Percentiles rank a stretch among this genome's conserved stretches.
These are phyloP conservation scores for Drosophila triauraria DNA, from an alignment of 1,140 invertebrate species.

Conservation along the genomic window DNA sequence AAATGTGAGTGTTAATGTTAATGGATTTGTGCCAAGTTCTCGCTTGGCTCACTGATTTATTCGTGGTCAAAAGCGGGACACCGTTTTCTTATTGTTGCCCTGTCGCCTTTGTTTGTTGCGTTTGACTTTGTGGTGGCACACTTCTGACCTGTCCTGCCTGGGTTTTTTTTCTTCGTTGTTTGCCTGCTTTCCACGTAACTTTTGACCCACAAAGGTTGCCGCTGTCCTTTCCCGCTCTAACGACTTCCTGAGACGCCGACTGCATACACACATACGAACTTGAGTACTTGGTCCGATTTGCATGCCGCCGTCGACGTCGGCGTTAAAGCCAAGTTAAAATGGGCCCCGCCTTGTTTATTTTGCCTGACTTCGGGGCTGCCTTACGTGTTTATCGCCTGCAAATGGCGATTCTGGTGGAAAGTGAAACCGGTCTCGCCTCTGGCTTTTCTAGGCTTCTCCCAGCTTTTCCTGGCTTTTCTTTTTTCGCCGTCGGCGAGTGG, in stretches of 20 bases:
- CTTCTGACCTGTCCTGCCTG: conserved; percentile 32
- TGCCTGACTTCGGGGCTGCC: conserved; percentile 63
- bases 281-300: conserved; percentile 52
- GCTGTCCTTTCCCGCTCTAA: conserved; percentile 58
- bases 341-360: conserved; percentile 52
- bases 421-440: conserved; percentile 59
- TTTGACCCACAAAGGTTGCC: conserved; percentile 77
- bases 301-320: conserved; percentile 45
- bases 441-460: conserved; percentile 36
- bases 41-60: conserved; percentile 70
- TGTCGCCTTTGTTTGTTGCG: conserved; percentile 46
- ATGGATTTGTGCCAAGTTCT: conserved; percentile 83
- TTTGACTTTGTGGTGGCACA: conserved; percentile 70
- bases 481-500: conserved; percentile 36
- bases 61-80: conserved; percentile 56
- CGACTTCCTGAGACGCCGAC: conserved; percentile 65
- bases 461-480: conserved; percentile 18
- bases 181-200: conserved; percentile 19
- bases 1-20: conserved; percentile 71
- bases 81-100: conserved; percentile 22
- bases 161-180: not conserved
- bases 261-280: conserved; percentile 28
- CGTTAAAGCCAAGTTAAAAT: conserved; percentile 15
- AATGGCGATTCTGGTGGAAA: conserved; percentile 62
- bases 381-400: conserved; percentile 78